Base-by-base conservation (phyloP, 1,140 invertebrate species). In the Drosophila equinoxialis region DNA sequence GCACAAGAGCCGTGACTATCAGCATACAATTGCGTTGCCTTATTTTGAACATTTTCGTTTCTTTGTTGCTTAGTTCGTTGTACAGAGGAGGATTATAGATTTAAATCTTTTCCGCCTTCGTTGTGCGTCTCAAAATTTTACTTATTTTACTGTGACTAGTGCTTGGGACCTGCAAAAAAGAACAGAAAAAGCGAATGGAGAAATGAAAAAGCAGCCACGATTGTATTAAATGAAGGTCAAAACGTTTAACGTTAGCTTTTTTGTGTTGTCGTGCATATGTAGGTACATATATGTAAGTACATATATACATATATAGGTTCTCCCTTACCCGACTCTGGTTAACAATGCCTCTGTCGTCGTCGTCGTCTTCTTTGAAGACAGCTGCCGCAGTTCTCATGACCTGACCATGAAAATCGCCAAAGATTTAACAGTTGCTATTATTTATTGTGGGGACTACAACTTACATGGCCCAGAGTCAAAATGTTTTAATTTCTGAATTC, bases 11-110 rank as follows among this genome's bases (percentile, higher is more conserved):
- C 55, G 92, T 92, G 35, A 93, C 81, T 66, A 93, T 91, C 14
- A 94, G 79, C 77, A 93, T 91, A 66, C 93, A 94, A 75, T 93
- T 93, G 8, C 93, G 90, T 65, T 93, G 92, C 55, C 90, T 79
- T 63, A 91, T 90, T 70, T 90, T 90, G 59, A 89, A 89, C 85
- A 89, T 89, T 59, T 71, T 84, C 51, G 37, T 33, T 64, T 14
- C 5, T 61, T 8, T 37, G 48, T 65, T 63, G 20, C 7, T 55
- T 41, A 48, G 33, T 57, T 41, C 61, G 23, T 39, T 59, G 54
- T n/a, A 20, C 14, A 30, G 42, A 59, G 33, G 14, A 58, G 33
- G 55, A 58, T 58, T 58, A 58, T 10, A 33, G 73, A 45, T 41
- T 45, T 37, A 57, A 74, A 65, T 70, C 37, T 45, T 73, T 70